A percentile compares a stretch with the other conserved stretches of the same genome.
phyloP scores from a whole-genome alignment of 2,888 invertebrate genomes.

The Sinodicranocentrus sp. region DNA sequence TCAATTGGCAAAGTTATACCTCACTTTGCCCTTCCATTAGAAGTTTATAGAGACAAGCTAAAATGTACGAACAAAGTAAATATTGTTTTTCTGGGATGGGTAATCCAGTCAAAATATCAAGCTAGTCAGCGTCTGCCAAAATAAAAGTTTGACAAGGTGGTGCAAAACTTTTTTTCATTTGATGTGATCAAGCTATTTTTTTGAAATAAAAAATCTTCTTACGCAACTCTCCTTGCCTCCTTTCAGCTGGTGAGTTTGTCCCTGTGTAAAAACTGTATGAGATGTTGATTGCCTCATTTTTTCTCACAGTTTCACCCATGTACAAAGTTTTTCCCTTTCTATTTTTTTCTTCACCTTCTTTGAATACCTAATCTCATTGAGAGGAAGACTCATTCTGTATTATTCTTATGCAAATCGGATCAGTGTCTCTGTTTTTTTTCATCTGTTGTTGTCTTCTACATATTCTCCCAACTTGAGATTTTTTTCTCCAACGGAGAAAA shows the following conservation, averaged over 20 bases:
- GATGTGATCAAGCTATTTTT: neutral
- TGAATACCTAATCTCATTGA: slow-evolving; percentile 66
- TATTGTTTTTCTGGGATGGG: no score
- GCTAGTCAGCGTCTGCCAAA: neutral
- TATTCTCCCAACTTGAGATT: slow-evolving; percentile 23
- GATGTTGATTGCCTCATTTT: slow-evolving; percentile 19
- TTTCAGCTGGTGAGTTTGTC: slow-evolving; percentile 50
- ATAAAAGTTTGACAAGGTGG: slow-evolving; percentile 29
- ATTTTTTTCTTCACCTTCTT: slow-evolving; percentile 36
- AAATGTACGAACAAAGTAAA: no score
- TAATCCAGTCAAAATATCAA: no score
- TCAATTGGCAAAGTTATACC: no score
- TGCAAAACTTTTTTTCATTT: slow-evolving; percentile 31
- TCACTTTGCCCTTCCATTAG: no score
- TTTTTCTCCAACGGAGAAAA: slow-evolving; percentile 42
- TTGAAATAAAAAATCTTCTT: neutral
- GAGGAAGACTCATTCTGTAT: slow-evolving; percentile 49
- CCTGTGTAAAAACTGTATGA: slow-evolving; percentile 7
- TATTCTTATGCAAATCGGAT: slow-evolving; percentile 69
- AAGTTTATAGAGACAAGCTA: no score
- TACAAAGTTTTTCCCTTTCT: slow-evolving; percentile 39
- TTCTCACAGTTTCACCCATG: slow-evolving; percentile 49
- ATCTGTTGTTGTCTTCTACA: slow-evolving; percentile 29
- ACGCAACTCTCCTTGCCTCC: slow-evolving; percentile 18
- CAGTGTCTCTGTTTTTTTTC: slow-evolving; percentile 54